Evolutionary conservation across 2,797 vertebrate species (phyloP), one percentile per base, ranked within the genome.

Genomic region (Sebastiscus tertius): DNA sequence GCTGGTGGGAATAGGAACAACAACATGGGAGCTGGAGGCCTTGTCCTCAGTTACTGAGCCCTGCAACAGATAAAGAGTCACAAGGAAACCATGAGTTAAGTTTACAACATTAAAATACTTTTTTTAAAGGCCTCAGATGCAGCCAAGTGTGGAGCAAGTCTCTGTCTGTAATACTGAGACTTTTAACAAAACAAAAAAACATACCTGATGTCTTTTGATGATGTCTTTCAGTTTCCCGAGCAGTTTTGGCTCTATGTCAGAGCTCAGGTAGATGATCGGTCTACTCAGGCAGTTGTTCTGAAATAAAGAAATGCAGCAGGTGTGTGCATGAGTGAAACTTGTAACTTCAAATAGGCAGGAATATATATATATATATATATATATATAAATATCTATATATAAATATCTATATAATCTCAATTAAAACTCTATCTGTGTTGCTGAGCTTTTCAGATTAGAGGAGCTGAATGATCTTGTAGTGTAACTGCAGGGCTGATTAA

Each of bases 221-320:
- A 99, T 99, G 91, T 99, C 98, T 89, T 99, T 99, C 79, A 99
- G 94, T 91, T 99, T 99, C 60, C 97, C 97, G n/a, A 98, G 95
- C 54, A 99, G 96, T 82, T 99, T 99, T 62, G 97, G 96, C 86
- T 99, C 98, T 1, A 99, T 97, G 82, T 99, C 98, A 79, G 97
- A 91, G 75, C 97, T 98, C 92, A 99, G 94, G 94, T 97, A 98
- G 92, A 99, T 99, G 85, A 99, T 97, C 18, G 98, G 98, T 84
- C 98, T 93, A 27, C 96, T 95, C 77, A 99, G 92, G 90, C 98
- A 99, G 93, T 99, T 98, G 93, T 99, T 99, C 98, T 99, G 92
- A 71, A 71, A 72, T 5, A 1, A 76, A 74, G 8, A 81, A 79
- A 80, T 18, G 16, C n/a, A 75, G 11, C 24, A 76, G 29, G 46